phyloP scores from a whole-genome alignment of 2,888 invertebrate species.

The Dasypogon diadema region DNA sequence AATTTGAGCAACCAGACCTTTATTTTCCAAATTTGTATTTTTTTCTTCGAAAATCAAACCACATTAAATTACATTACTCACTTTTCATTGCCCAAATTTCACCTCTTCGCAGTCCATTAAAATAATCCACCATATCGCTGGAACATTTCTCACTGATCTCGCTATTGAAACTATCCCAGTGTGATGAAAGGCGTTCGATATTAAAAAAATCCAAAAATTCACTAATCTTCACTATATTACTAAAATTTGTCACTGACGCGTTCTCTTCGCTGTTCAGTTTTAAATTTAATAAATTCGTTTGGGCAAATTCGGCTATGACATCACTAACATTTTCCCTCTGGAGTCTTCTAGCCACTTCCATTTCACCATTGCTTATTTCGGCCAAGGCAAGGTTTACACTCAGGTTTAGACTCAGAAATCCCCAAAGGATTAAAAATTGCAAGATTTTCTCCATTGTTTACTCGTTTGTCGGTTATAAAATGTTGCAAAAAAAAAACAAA shows the following conservation, averaged over 20 bases:
- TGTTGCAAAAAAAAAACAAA: not conserved
- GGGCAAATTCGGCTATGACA: not conserved
- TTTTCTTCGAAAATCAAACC: too few relatives aligned
- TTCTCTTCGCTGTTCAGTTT: conserved; percentile 45
- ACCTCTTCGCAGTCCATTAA: conserved; percentile 63
- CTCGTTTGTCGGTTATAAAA: not conserved
- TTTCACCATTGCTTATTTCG: conserved; percentile 46
- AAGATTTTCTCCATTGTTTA: not conserved
- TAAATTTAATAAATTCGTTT: conserved; percentile 45
- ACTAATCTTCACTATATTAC: conserved; percentile 62
- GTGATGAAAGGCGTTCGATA: conserved; percentile 62
- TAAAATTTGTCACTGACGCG: conserved; percentile 59
- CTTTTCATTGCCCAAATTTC: conserved; percentile 68
- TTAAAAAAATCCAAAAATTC: conserved; percentile 66
- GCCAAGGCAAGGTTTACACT: not conserved
- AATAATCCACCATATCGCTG: conserved; percentile 64
- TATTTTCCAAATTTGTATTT: too few relatives aligned
- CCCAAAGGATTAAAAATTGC: not conserved
- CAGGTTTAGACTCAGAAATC: not conserved
- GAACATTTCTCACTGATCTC: conserved; percentile 63
- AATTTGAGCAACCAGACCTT: too few relatives aligned
- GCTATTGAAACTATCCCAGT: conserved; percentile 62
- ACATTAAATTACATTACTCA: too few relatives aligned
- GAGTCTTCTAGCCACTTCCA: conserved; percentile 28
- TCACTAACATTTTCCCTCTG: conserved; percentile 49